Evolutionary conservation across 2,888 invertebrate genomes (phyloP).

Genomic region (Epinotia demarniana): DNA sequence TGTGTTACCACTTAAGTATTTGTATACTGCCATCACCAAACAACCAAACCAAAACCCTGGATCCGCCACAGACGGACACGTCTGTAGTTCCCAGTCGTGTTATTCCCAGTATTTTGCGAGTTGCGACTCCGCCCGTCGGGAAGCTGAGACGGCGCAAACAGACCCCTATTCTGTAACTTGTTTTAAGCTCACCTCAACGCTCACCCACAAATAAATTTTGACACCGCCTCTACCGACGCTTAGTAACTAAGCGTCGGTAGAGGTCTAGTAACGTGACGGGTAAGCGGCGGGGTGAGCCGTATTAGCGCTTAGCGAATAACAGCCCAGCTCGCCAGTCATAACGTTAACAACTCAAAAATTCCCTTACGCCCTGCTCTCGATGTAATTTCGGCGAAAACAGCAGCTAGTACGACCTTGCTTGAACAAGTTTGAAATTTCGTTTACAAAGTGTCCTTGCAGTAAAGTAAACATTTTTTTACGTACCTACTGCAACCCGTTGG

Average conservation of each 20-base stretch:
- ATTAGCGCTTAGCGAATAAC: too few species aligned
- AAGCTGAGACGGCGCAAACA: slow-evolving; percentile 35
- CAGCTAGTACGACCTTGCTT: background rate
- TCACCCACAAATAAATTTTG: too few species aligned
- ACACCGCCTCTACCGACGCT: too few species aligned
- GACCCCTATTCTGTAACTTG: too few species aligned
- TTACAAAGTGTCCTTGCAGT: background rate
- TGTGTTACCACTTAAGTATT: too few species aligned
- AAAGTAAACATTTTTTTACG: background rate
- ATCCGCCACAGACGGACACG: background rate
- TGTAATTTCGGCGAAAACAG: slow-evolving; percentile 28
- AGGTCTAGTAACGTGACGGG: too few species aligned
- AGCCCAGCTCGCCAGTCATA: slow-evolving; percentile 13
- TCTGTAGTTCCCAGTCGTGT: background rate
- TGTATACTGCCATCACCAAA: too few species aligned
- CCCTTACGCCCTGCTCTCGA: slow-evolving; percentile 12
- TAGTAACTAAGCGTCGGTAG: too few species aligned
- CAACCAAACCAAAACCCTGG: too few species aligned
- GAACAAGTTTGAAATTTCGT: slow-evolving; percentile 6
- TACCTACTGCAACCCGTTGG: too few species aligned
- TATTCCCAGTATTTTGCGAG: slow-evolving; percentile 11
- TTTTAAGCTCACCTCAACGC: too few species aligned
- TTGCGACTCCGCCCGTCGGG: background rate
- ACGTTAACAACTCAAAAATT: slow-evolving; percentile 35
- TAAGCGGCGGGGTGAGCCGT: too few species aligned